Percentiles rank a stretch among this genome's conserved stretches.
phyloP scores from a whole-genome alignment of 2,888 invertebrate species.

The Caenorhabditis panamensis region DNA sequence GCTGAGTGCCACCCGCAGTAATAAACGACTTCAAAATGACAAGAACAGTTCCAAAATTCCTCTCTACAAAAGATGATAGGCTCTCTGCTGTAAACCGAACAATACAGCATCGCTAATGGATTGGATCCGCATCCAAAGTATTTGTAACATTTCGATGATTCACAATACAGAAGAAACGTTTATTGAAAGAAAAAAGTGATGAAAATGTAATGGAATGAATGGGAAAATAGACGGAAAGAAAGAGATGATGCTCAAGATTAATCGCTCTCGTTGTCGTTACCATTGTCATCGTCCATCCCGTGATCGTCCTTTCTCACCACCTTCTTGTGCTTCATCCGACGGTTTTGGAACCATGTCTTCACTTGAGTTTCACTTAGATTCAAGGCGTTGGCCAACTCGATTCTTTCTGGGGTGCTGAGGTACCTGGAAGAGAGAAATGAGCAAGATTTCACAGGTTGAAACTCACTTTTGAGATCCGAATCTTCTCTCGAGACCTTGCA shows the following conservation, averaged over 20 bases:
- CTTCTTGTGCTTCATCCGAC: slow-evolving; percentile 97
- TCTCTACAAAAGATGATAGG: too few relatives aligned
- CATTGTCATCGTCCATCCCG: slow-evolving; percentile 49
- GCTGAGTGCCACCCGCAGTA: too few relatives aligned
- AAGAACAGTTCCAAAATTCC: too few relatives aligned
- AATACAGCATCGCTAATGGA: too few relatives aligned
- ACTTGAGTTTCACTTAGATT: slow-evolving; percentile 84
- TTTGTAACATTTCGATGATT: too few relatives aligned
- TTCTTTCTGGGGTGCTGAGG: slow-evolving; percentile 79
- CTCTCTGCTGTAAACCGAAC: too few relatives aligned
- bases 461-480: slow-evolving; percentile 75
- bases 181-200: background rate
- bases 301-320: slow-evolving; percentile 84
- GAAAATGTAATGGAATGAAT: background rate
- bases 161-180: too few relatives aligned
- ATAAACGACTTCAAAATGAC: too few relatives aligned
- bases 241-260: slow-evolving; percentile 5
- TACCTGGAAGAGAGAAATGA: slow-evolving; percentile 65
- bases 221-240: background rate
- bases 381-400: slow-evolving; percentile 76
- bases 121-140: too few relatives aligned
- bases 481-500: slow-evolving; percentile 78
- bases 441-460: too few relatives aligned
- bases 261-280: slow-evolving; percentile 57
- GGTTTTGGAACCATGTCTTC: slow-evolving; percentile 95